Evolutionary conservation across 2,113 vertebrate species (phyloP).

Genomic region (Seriola aureovittata): DNA sequence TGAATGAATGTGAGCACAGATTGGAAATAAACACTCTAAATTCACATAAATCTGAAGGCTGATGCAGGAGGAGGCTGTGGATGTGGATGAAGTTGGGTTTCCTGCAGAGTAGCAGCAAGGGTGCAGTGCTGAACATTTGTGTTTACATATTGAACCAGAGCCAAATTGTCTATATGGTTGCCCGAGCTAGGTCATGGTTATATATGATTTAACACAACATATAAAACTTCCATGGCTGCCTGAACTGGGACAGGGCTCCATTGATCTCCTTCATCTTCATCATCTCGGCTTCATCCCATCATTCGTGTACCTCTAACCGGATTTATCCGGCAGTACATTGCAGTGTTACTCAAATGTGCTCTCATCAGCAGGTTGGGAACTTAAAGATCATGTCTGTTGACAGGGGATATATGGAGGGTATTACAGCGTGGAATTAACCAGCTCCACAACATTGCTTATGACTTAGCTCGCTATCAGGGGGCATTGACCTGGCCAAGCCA

Average conservation of each 20-base stretch:
- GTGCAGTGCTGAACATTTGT: background rate
- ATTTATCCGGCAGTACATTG: slow-evolving; percentile 57
- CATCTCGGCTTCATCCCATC: slow-evolving; percentile 55
- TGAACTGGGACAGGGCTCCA: slow-evolving; percentile 25
- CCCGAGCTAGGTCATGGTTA: slow-evolving; percentile 18
- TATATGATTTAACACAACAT: slow-evolving; percentile 47
- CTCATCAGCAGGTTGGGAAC: slow-evolving; percentile 74
- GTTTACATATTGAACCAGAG: slow-evolving; percentile 10
- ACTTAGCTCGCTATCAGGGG: slow-evolving; percentile 54
- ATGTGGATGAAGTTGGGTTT: slow-evolving; percentile 17
- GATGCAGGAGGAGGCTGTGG: slow-evolving; percentile 21
- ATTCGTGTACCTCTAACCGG: slow-evolving; percentile 37
- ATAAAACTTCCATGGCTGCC: slow-evolving; percentile 52
- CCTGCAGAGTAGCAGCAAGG: background rate
- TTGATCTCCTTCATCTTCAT: slow-evolving; percentile 62
- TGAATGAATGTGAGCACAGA: slow-evolving; percentile 11
- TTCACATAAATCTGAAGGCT: slow-evolving; percentile 50
- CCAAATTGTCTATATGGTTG: background rate
- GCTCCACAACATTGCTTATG: slow-evolving; percentile 64
- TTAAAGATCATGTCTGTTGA: slow-evolving; percentile 70
- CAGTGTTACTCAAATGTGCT: slow-evolving; percentile 66
- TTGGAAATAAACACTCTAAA: slow-evolving; percentile 34
- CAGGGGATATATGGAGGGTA: slow-evolving; percentile 69
- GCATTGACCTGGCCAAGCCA: slow-evolving; percentile 31
- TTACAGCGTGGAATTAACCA: slow-evolving; percentile 77